These are phyloP conservation scores for Sebastes trivittatus DNA, from an alignment of 2,797 vertebrate species.

Conservation along the genomic window DNA sequence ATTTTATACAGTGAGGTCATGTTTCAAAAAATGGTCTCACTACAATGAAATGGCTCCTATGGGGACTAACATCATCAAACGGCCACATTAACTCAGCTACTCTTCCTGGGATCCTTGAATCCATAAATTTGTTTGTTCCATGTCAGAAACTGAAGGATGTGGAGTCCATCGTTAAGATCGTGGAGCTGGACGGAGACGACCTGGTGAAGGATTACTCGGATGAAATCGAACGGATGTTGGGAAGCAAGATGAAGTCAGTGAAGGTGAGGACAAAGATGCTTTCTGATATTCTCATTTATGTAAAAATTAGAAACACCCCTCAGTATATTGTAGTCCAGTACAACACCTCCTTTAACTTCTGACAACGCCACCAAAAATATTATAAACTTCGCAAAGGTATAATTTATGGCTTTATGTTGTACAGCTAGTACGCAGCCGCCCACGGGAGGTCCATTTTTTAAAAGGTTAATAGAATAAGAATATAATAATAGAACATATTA, in stretches of 20 bases:
- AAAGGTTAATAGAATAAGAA: too few species aligned
- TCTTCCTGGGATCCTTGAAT: background rate
- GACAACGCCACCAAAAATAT: background rate
- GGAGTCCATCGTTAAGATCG: slow-evolving; percentile 89
- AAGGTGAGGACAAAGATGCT: slow-evolving; percentile 81
- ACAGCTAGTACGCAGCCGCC: too few species aligned
- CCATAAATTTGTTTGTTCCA: background rate
- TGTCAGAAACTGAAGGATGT: slow-evolving; percentile 93
- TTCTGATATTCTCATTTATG: background rate
- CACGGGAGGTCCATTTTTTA: too few species aligned
- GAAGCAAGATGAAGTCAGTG: slow-evolving; percentile 94
- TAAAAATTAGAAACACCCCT: background rate
- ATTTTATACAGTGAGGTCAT: too few species aligned
- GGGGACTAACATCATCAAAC: too few species aligned
- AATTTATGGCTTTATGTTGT: too few species aligned
- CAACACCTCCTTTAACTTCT: background rate
- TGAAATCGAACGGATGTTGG: slow-evolving; percentile 93
- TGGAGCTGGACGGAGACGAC: slow-evolving; percentile 87
- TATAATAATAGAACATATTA: too few species aligned
- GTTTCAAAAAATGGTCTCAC: too few species aligned
- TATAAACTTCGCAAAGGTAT: background rate
- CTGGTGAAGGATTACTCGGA: slow-evolving; percentile 91
- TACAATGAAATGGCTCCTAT: too few species aligned
- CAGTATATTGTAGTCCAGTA: background rate
- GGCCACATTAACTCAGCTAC: background rate